Evolutionary conservation across 2,888 invertebrate genomes (phyloP).

Genomic region (Dicranocentrus wangi): DNA sequence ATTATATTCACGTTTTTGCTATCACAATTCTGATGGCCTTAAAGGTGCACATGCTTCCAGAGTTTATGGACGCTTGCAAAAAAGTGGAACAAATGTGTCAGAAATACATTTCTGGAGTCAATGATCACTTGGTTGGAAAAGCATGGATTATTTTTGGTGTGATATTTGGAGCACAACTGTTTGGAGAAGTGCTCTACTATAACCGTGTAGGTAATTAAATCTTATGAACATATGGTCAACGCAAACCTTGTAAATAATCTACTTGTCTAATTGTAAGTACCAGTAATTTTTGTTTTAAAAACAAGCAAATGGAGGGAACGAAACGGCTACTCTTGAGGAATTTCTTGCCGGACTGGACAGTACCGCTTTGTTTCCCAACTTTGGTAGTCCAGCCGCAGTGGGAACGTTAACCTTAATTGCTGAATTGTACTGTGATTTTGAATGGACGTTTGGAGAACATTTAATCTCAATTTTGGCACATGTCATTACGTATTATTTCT

Average conservation of each 20-base stretch:
- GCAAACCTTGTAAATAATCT: neutral
- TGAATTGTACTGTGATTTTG: slow-evolving; percentile 64
- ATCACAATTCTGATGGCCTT: slow-evolving; percentile 57
- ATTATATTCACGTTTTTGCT: slow-evolving; percentile 53
- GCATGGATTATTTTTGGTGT: slow-evolving; percentile 45
- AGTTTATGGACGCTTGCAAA: slow-evolving; percentile 52
- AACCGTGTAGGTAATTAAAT: slow-evolving; percentile 48
- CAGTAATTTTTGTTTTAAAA: neutral
- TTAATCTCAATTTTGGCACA: slow-evolving; percentile 48
- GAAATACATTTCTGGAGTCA: slow-evolving; percentile 38
- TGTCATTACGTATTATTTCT: slow-evolving; percentile 54
- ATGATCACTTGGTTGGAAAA: slow-evolving; percentile 52
- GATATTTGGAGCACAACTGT: slow-evolving; percentile 26
- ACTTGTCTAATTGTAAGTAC: neutral
- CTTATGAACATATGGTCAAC: neutral
- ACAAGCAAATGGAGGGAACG: neutral
- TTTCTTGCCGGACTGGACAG: slow-evolving; percentile 4
- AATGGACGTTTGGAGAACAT: slow-evolving; percentile 66
- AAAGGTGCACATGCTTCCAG: slow-evolving; percentile 44
- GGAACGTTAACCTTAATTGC: slow-evolving; percentile 38
- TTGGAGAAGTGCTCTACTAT: slow-evolving; percentile 54
- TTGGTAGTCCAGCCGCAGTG: neutral
- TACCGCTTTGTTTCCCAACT: neutral
- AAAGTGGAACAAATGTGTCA: slow-evolving; percentile 53
- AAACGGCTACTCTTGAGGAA: neutral